phyloP scores from a whole-genome alignment of 2,797 vertebrate genomes.

The Antrozous pallidus region DNA sequence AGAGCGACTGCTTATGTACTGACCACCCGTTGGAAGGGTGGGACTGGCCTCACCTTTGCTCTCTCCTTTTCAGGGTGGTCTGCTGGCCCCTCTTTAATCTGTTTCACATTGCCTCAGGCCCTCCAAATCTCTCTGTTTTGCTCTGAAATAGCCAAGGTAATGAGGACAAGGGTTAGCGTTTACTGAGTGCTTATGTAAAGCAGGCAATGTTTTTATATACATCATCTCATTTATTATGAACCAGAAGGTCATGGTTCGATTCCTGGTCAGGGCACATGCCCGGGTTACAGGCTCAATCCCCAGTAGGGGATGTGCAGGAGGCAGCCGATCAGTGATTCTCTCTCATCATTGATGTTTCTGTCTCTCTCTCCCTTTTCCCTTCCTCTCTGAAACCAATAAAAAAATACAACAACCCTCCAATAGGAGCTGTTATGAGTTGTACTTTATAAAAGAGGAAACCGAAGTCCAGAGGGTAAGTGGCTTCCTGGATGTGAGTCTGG shows the following conservation, averaged over 20 bases:
- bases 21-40: not conserved
- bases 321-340: too few relatives aligned
- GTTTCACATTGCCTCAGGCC: not conserved
- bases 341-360: too few relatives aligned
- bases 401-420: not conserved
- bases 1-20: not conserved
- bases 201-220: not conserved
- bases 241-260: too few relatives aligned
- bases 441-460: not conserved
- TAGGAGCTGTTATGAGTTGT: not conserved
- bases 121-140: not conserved
- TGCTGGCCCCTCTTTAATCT: not conserved
- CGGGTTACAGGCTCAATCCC: too few relatives aligned
- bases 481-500: not conserved
- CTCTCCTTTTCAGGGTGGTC: not conserved
- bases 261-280: too few relatives aligned
- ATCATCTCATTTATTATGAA: not conserved
- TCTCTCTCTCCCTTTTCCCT: too few relatives aligned
- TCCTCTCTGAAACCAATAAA: too few relatives aligned
- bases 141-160: not conserved
- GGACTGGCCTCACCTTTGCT: not conserved
- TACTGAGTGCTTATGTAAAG: not conserved
- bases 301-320: too few relatives aligned
- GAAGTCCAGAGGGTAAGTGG: not conserved
- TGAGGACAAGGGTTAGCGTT: not conserved